Evolutionary conservation across 30 jellyfish, hydroid and myxozoan genomes (phyloP).

Genomic region (Aurelia sp.): DNA sequence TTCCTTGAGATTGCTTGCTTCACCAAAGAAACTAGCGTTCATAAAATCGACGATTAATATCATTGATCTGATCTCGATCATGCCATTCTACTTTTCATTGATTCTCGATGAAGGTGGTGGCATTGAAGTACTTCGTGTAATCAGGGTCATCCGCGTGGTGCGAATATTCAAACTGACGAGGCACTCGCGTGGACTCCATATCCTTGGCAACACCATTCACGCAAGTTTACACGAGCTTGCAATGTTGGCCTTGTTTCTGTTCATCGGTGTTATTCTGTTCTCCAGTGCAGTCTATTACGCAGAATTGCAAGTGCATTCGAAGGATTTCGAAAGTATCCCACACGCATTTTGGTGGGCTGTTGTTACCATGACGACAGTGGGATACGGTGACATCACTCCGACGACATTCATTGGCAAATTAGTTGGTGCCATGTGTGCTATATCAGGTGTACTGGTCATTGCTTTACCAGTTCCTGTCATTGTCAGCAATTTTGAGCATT

Average conservation of each 20-base stretch:
- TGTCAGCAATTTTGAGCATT: slow-evolving; percentile 96
- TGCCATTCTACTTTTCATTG: slow-evolving; percentile 86
- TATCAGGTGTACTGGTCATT: slow-evolving; percentile 97
- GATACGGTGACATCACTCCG: slow-evolving; percentile 96
- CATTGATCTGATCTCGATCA: slow-evolving; percentile 89
- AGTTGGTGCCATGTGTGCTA: slow-evolving; percentile 99
- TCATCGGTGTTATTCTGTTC: slow-evolving; percentile 91
- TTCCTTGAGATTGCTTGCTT: slow-evolving; percentile 75
- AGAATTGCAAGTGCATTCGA: slow-evolving; percentile 76
- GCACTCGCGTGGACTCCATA: slow-evolving; percentile 98
- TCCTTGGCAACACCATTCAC: slow-evolving; percentile 91
- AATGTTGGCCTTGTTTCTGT: slow-evolving; percentile 90
- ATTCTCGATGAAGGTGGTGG: slow-evolving; percentile 80
- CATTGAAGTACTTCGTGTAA: slow-evolving; percentile 90
- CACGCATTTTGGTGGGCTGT: slow-evolving; percentile 99
- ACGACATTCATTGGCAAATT: slow-evolving; percentile 84
- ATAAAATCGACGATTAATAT: slow-evolving; percentile 78
- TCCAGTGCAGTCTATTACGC: slow-evolving; percentile 98
- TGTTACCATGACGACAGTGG: slow-evolving; percentile 99
- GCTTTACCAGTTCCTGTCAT: slow-evolving; percentile 99
- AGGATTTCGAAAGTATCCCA: slow-evolving; percentile 90
- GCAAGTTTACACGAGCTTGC: slow-evolving; percentile 97
- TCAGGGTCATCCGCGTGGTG: slow-evolving; percentile 94
- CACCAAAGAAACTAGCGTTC: slow-evolving; percentile 81
- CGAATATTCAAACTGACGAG: slow-evolving; percentile 97